Evolutionary conservation across 1,140 invertebrate species (phyloP), one percentile per base, ranked within the genome.

Genomic region (Eubasilissa regina): DNA sequence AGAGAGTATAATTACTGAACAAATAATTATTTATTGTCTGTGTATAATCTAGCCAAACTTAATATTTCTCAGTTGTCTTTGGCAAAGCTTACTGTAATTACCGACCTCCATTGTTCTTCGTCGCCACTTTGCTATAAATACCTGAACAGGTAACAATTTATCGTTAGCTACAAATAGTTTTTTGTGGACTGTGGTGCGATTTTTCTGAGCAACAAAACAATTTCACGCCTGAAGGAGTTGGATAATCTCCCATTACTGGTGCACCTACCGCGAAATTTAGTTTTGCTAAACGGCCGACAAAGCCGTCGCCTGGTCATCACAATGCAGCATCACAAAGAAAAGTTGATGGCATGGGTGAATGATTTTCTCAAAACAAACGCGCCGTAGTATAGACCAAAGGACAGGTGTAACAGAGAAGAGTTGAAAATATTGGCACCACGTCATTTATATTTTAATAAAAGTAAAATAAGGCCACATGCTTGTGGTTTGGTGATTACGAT

Each of bases 171-270:
- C n/a, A 43, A 68, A 68, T 68, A 45, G 44, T 68, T 68, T n/a
- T 68, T 48, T 48, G 43, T 44, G 12, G 15, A 45, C 19, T 19
- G 1, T 6, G 44, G 35, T 8, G 19, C 1, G 19, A n/a, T 43
- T 70, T 70, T 70, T 19, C 17, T 55, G 21, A 25, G 45, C 43
- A 19, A 47, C 55, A 58, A 75, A 75, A 48, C 74, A 62, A 76
- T 76, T 76, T 76, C 74, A 76, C 74, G 74, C 17, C 45, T 21
- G 56, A 62, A 62, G 47, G 56, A 60, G 19, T 76, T 48, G 58
- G 56, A 76, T 76, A 48, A 76, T 76, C 74, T 64, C 3, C 45
- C 45, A 48, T 64, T 64, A 13, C 47, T 48, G 35, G 45, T 70
- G 15, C 45, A 35, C 13, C 66, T 47, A 44, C 13, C 44, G 47